Percentiles rank a stretch among this genome's conserved stretches.
Conservation (phyloP, 2,797 vertebrate species). For the Falco berigora region DNA sequence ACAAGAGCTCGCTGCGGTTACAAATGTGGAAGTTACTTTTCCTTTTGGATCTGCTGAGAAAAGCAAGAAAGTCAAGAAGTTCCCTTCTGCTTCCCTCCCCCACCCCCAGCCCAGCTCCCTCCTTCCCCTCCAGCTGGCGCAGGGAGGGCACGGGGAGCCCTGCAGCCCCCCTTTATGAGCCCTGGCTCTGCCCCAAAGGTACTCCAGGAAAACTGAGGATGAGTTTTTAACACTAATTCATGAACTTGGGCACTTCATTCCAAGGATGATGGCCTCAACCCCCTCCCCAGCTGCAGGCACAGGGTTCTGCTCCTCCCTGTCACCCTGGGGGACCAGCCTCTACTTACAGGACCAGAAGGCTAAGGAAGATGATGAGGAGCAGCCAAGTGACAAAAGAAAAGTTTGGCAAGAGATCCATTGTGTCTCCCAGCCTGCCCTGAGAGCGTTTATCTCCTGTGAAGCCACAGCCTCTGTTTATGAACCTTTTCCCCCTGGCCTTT, state of each 20-base stretch:
- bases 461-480: neutral
- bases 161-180: neutral
- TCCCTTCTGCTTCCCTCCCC: neutral
- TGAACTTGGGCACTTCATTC: neutral
- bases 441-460: fast-evolving
- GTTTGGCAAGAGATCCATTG: neutral
- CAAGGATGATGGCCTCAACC: neutral
- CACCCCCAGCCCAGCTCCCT: neutral
- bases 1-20: neutral
- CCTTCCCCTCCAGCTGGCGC: neutral
- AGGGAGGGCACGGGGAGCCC: neutral
- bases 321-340: neutral
- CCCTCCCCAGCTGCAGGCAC: neutral
- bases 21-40: neutral
- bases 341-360: conserved; percentile 35
- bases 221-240: neutral
- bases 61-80: neutral
- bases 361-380: neutral
- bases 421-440: neutral
- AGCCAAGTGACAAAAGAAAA: neutral
- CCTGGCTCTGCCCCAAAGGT: neutral
- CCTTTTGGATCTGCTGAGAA: neutral
- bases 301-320: neutral
- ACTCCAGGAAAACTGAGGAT: neutral
- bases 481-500: neutral